These are phyloP conservation scores for Subanguina moxae DNA, from an alignment of 1,140 invertebrate species.

Conservation along the genomic window DNA sequence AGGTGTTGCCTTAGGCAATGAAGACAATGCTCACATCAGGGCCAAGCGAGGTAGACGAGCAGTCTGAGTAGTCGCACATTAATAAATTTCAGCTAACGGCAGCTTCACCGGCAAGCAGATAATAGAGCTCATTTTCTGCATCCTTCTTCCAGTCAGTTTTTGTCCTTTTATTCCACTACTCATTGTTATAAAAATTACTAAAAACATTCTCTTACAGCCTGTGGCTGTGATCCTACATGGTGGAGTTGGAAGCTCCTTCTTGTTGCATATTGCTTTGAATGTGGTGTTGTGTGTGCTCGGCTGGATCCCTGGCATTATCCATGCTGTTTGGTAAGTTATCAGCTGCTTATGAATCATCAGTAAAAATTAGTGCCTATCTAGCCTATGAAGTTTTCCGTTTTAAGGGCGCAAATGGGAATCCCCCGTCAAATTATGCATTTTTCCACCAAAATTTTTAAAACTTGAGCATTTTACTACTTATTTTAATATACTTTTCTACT, in stretches of 20 bases:
- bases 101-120: not conserved
- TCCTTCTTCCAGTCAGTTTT: conserved; percentile 17
- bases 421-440: no score
- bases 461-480: no score
- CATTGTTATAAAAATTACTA: conserved; percentile 1
- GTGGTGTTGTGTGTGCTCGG: conserved; percentile 21
- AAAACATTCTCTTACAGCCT: conserved; percentile 12
- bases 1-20: no score
- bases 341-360: no score
- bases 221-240: conserved; percentile 21
- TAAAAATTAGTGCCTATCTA: no score
- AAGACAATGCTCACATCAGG: not conserved
- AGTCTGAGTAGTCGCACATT: no score
- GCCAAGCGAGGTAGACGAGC: no score
- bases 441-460: no score
- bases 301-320: conserved; percentile 31
- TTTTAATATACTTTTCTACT: no score
- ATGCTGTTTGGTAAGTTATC: conserved; percentile 26
- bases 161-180: conserved; percentile 1
- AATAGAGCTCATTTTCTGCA: conserved; percentile 24
- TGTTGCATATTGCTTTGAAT: conserved; percentile 16
- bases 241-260: conserved; percentile 2
- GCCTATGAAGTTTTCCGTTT: no score
- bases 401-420: no score
- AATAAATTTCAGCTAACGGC: no score